Evolutionary conservation across 1,140 invertebrate genomes (phyloP).

Genomic region (Daktulosphaira vitifoliae): DNA sequence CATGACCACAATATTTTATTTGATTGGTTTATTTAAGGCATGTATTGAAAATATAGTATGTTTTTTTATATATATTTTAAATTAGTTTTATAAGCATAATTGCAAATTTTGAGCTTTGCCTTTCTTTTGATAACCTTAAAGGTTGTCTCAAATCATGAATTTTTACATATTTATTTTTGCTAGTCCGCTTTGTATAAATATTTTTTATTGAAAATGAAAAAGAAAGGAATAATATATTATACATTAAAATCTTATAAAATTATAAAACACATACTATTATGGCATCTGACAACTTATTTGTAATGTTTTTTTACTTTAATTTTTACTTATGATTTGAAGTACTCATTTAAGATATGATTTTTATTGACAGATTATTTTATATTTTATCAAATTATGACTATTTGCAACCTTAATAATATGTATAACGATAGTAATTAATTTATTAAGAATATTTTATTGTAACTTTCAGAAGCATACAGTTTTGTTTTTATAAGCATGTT

Average conservation of each 20-base stretch:
- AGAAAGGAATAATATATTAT: not conserved
- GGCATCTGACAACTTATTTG: conserved; percentile 5
- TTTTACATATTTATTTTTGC: conserved; percentile 3
- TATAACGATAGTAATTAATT: too few species aligned
- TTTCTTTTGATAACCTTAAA: not conserved
- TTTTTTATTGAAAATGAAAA: conserved; percentile 2
- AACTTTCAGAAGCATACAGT: too few species aligned
- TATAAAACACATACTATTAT: too few species aligned
- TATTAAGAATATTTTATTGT: too few species aligned
- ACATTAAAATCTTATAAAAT: too few species aligned
- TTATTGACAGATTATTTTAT: too few species aligned
- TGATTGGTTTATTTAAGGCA: too few species aligned
- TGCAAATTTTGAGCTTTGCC: too few species aligned
- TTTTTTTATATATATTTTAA: not conserved
- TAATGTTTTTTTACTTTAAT: conserved; percentile 13
- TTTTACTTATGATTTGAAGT: conserved; percentile 14
- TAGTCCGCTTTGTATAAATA: conserved; percentile 18
- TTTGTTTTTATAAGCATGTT: too few species aligned
- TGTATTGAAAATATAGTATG: not conserved
- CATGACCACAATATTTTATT: too few species aligned
- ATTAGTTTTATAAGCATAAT: not conserved
- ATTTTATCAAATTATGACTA: too few species aligned
- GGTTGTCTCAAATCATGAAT: not conserved
- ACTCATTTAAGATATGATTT: conserved; percentile 18
- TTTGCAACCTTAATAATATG: too few species aligned